Conservation (phyloP, 2,888 invertebrate species). For the Bombyx huttoni region DNA sequence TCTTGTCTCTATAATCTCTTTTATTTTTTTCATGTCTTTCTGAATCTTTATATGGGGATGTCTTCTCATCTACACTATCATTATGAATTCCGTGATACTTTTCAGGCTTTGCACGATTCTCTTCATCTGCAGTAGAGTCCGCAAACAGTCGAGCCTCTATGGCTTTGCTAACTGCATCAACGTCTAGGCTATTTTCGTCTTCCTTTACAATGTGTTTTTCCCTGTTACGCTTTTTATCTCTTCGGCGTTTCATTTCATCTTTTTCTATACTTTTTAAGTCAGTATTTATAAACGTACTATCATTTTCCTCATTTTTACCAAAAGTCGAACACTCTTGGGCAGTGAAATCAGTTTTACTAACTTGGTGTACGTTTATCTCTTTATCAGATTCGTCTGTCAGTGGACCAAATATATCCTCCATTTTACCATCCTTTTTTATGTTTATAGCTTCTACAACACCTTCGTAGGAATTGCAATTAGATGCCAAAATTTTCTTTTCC, state of each 20-base stretch:
- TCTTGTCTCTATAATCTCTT: constrained; percentile 81
- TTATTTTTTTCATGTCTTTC: constrained; percentile 46
- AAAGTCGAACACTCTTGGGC: constrained; percentile 22
- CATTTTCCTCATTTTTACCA: constrained; percentile 4
- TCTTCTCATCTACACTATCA: constrained; percentile 64
- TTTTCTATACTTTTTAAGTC: constrained; percentile 50
- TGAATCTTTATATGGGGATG: constrained; percentile 3
- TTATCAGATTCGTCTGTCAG: constrained; percentile 80
- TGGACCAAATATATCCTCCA: constrained; percentile 91
- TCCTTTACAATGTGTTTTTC: constrained; percentile 75
- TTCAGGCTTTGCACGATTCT: constrained; percentile 41
- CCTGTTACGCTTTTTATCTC: constrained; percentile 73
- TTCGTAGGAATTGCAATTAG: constrained; percentile 30
- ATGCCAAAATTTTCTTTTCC: constrained; percentile 46
- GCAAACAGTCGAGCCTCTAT: constrained; percentile 86
- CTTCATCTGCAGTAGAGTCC: constrained; percentile 69
- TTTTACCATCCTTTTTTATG: constrained; percentile 80
- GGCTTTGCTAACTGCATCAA: constrained; percentile 86
- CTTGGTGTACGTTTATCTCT: constrained; percentile 25
- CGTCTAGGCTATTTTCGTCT: constrained; percentile 85
- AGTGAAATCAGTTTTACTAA: constrained; percentile 32
- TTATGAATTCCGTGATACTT: constrained; percentile 19
- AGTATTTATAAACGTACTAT: constrained; percentile 12
- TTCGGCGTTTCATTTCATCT: constrained; percentile 72
- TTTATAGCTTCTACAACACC: constrained; percentile 30